phyloP scores from a whole-genome alignment of 2,888 invertebrate genomes.

The Adineta ricciae region DNA sequence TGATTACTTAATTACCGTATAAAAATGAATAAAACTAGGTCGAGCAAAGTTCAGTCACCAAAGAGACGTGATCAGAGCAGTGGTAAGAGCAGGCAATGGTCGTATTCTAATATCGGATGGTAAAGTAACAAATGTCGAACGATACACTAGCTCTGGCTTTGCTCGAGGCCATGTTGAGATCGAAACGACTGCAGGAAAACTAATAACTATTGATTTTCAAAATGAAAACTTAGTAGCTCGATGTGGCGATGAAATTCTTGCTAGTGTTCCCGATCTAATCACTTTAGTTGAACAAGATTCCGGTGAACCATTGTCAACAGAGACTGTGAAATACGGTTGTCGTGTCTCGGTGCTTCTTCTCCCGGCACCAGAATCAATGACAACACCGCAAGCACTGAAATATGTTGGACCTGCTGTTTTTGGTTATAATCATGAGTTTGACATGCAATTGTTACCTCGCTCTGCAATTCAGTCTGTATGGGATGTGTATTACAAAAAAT shows the following conservation, averaged over 20 bases:
- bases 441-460: neutral
- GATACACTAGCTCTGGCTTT: conserved; percentile 41
- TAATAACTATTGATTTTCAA: conserved; percentile 41
- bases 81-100: conserved; percentile 37
- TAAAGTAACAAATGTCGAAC: conserved; percentile 36
- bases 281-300: conserved; percentile 41
- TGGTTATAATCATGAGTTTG: conserved; percentile 35
- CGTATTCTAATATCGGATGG: conserved; percentile 33
- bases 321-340: conserved; percentile 42
- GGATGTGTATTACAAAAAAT: neutral
- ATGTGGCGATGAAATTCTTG: conserved; percentile 35
- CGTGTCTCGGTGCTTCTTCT: conserved; percentile 41
- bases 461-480: neutral
- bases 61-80: conserved; percentile 36
- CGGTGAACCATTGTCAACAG: conserved; percentile 42
- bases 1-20: conserved; percentile 29
- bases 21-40: neutral
- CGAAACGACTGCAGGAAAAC: conserved; percentile 36
- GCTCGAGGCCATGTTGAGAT: conserved; percentile 39
- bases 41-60: conserved; percentile 35
- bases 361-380: conserved; percentile 38
- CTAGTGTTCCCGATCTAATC: conserved; percentile 43
- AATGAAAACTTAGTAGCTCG: conserved; percentile 43
- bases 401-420: conserved; percentile 42
- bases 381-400: conserved; percentile 38